A percentile compares a stretch with the other conserved stretches of the same genome.
Conservation (phyloP, 1,140 invertebrate genomes). For the Coboldia fuscipes region DNA sequence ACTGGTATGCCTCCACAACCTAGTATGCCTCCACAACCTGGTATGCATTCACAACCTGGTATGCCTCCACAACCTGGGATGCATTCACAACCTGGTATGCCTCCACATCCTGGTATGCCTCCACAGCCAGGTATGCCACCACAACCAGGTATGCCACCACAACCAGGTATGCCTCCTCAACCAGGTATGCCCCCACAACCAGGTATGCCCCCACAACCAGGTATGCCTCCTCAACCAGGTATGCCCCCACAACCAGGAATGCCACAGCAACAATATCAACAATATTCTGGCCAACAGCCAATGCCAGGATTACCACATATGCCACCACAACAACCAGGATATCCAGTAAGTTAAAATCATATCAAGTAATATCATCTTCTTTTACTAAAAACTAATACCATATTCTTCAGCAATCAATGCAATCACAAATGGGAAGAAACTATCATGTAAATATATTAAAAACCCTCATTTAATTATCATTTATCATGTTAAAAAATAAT, state of each 20-base stretch:
- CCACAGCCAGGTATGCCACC: slow-evolving; percentile 13
- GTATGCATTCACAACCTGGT: slow-evolving; percentile 7
- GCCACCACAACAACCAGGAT: slow-evolving; percentile 13
- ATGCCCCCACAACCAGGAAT: slow-evolving; percentile 10
- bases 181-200: slow-evolving; percentile 3
- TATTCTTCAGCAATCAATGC: slow-evolving; percentile 1
- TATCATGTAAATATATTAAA: too few relatives aligned
- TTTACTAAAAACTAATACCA: neutral
- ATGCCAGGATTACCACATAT: slow-evolving; percentile 10
- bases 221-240: slow-evolving; percentile 11
- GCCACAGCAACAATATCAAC: slow-evolving; percentile 9
- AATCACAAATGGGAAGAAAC: slow-evolving; percentile 1
- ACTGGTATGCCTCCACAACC: slow-evolving; percentile 5
- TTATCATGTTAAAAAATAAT: too few relatives aligned
- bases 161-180: neutral
- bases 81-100: slow-evolving; percentile 4
- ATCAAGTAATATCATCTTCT: slow-evolving; percentile 2
- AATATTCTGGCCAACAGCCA: slow-evolving; percentile 12
- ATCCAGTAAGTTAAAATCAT: slow-evolving; percentile 7
- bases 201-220: slow-evolving; percentile 5
- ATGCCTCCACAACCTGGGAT: slow-evolving; percentile 5
- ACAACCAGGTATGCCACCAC: slow-evolving; percentile 2
- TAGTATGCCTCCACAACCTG: slow-evolving; percentile 7
- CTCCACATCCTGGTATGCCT: slow-evolving; percentile 3
- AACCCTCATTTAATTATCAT: too few relatives aligned